Conservation (phyloP, 2,797 vertebrate genomes). For the Leptatherina wallacei region DNA sequence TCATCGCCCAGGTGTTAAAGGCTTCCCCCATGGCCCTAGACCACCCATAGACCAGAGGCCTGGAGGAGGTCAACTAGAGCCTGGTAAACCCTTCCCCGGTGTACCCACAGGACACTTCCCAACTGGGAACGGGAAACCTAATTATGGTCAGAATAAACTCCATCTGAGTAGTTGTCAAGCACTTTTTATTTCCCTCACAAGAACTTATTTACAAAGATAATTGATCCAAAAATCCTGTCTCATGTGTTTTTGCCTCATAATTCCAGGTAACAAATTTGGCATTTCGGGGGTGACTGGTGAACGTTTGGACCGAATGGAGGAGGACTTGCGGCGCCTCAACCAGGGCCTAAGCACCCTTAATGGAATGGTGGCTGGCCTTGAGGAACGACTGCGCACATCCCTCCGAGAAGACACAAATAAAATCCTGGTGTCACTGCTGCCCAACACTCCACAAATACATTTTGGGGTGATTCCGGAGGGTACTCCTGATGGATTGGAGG, state of each 20-base stretch:
- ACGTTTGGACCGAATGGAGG: slow-evolving; percentile 91
- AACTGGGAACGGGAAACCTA: slow-evolving; percentile 78
- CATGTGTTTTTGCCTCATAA: slow-evolving; percentile 3
- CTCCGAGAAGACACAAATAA: slow-evolving; percentile 90
- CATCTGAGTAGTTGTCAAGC: background rate
- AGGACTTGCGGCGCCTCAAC: slow-evolving; percentile 88
- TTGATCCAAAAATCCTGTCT: background rate
- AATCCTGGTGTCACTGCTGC: slow-evolving; percentile 86
- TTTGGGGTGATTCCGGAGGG: slow-evolving; percentile 90
- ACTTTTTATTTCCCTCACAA: background rate
- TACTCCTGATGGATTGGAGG: slow-evolving; percentile 82
- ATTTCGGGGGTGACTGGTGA: slow-evolving; percentile 87
- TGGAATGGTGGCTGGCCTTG: slow-evolving; percentile 85
- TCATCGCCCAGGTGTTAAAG: slow-evolving; percentile 84
- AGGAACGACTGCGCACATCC: slow-evolving; percentile 86
- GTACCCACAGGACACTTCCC: slow-evolving; percentile 78
- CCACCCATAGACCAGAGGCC: slow-evolving; percentile 77
- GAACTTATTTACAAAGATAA: background rate
- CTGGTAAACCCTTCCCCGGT: slow-evolving; percentile 75
- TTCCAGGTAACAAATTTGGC: slow-evolving; percentile 84
- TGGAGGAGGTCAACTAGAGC: slow-evolving; percentile 80
- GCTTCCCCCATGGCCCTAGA: slow-evolving; percentile 83
- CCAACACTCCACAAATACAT: slow-evolving; percentile 74
- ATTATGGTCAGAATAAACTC: slow-evolving; percentile 79
- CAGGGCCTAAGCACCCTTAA: slow-evolving; percentile 89